Evolutionary conservation across 2,797 vertebrate genomes (phyloP).

Genomic region (Pseudotriccus pelzelni): DNA sequence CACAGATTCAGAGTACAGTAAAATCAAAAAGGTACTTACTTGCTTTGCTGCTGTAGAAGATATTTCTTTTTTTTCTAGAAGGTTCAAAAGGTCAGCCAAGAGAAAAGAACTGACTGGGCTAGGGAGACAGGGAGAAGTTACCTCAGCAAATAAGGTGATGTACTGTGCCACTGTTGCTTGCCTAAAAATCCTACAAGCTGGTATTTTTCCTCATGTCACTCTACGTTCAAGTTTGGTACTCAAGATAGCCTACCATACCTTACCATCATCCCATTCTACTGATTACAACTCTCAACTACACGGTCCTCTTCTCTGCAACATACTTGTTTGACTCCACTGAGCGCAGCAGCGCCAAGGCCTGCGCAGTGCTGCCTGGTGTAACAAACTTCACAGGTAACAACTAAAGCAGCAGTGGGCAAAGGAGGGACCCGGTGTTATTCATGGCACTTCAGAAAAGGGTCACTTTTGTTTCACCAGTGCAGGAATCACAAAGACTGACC

Average conservation of each 20-base stretch:
- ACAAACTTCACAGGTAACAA: background rate
- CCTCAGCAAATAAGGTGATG: background rate
- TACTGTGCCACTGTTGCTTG: background rate
- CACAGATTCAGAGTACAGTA: background rate
- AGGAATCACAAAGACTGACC: slow-evolving; percentile 78
- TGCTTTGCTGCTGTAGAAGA: slow-evolving; percentile 88
- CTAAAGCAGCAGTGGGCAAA: background rate
- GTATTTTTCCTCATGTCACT: background rate
- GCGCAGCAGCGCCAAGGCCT: background rate
- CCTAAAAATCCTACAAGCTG: background rate
- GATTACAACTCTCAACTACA: background rate
- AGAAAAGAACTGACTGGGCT: slow-evolving; percentile 83
- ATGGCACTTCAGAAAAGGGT: background rate
- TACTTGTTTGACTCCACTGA: background rate
- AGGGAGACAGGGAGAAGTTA: slow-evolving; percentile 9
- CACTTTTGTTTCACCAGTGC: background rate
- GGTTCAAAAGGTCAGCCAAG: slow-evolving; percentile 88
- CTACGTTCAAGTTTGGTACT: background rate
- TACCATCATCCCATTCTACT: background rate
- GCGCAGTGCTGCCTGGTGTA: background rate
- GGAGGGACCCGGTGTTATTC: background rate
- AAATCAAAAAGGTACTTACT: slow-evolving; percentile 73
- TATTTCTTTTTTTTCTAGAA: slow-evolving; percentile 84
- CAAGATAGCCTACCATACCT: background rate
- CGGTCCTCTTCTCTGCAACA: background rate